phyloP scores from a whole-genome alignment of 2,888 invertebrate genomes.

The Epinotia ramella region DNA sequence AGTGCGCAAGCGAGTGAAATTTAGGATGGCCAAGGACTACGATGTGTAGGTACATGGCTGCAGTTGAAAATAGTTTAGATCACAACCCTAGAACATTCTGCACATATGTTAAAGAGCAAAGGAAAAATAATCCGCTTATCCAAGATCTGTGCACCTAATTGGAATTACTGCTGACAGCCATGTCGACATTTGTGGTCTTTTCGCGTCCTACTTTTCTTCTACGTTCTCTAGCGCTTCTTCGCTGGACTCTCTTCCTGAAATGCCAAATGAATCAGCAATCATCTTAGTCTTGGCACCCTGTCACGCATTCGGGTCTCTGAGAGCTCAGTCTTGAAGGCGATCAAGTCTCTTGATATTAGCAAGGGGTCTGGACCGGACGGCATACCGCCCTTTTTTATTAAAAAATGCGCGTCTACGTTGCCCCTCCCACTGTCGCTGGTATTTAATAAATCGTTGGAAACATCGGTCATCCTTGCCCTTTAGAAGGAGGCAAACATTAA shows the following conservation, averaged over 20 bases:
- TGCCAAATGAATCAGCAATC: neutral
- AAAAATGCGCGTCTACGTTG: neutral
- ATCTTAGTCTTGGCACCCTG: neutral
- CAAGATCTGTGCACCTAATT: neutral
- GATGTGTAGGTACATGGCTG: neutral
- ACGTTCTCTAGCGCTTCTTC: neutral
- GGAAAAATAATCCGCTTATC: neutral
- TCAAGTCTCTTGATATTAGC: neutral
- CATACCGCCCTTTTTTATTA: constrained; percentile 1
- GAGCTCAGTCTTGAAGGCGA: neutral
- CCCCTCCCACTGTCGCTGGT: neutral
- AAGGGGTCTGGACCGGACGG: constrained; percentile 1
- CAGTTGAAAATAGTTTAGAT: neutral
- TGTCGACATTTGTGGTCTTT: neutral
- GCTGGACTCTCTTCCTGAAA: neutral
- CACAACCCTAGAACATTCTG: neutral
- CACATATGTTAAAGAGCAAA: neutral
- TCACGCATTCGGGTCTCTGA: neutral
- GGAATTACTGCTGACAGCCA: neutral
- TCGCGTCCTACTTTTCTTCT: neutral
- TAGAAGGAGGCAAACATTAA: constrained; percentile 11
- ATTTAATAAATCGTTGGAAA: neutral
- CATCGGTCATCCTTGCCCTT: neutral
- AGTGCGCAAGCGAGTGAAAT: neutral
- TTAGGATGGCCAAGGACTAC: neutral